Evolutionary conservation across 2,797 vertebrate species (phyloP).

Genomic region (Scleropages formosus): DNA sequence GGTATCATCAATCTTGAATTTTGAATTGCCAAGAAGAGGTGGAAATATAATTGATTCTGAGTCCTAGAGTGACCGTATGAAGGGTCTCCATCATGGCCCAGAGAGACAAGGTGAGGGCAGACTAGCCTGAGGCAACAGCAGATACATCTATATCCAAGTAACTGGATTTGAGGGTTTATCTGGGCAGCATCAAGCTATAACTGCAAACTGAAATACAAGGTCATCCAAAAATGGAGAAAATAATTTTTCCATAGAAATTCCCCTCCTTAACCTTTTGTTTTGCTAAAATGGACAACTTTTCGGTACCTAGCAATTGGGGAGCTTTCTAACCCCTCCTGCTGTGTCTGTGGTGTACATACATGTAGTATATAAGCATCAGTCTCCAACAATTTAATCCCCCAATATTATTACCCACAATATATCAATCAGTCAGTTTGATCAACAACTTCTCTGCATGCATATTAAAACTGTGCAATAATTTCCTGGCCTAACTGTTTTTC

Average conservation of each 20-base stretch:
- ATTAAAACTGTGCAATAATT: too few species aligned
- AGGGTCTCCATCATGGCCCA: slow-evolving; percentile 51
- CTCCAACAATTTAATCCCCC: too few species aligned
- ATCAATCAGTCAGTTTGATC: too few species aligned
- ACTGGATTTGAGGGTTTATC: slow-evolving; percentile 24
- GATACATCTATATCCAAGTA: slow-evolving; percentile 26
- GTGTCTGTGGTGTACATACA: too few species aligned
- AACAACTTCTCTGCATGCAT: too few species aligned
- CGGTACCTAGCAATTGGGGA: too few species aligned
- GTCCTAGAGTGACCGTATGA: slow-evolving; percentile 50
- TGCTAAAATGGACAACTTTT: neutral
- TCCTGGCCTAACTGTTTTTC: too few species aligned
- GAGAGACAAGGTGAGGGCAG: slow-evolving; percentile 53
- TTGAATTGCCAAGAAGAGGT: slow-evolving; percentile 34
- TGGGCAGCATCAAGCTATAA: slow-evolving; percentile 20
- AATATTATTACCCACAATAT: too few species aligned
- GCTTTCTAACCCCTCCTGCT: too few species aligned
- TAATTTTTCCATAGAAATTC: neutral
- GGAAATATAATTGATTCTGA: slow-evolving; percentile 61
- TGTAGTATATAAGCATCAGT: too few species aligned
- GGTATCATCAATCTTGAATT: slow-evolving; percentile 42
- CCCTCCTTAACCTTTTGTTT: neutral
- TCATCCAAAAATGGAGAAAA: slow-evolving; percentile 3
- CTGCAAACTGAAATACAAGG: neutral
- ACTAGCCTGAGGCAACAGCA: slow-evolving; percentile 58